These are phyloP conservation scores for Sander vitreus DNA, from an alignment of 2,113 vertebrate genomes.

Conservation along the genomic window DNA sequence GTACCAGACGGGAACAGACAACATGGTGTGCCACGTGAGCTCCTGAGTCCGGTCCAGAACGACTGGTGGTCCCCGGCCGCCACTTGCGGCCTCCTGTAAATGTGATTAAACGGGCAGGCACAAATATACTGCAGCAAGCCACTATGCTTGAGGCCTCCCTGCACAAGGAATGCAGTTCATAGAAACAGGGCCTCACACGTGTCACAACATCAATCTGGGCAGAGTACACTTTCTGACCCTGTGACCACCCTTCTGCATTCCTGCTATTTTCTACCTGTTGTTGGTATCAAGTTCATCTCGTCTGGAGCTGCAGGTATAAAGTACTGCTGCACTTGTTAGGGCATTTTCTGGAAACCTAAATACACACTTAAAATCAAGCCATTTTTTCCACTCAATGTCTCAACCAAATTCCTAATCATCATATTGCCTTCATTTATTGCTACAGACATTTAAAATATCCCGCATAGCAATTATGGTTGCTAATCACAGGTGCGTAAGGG, in stretches of 20 bases:
- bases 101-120: slow-evolving; percentile 84
- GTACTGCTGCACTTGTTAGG: slow-evolving; percentile 35
- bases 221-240: slow-evolving; percentile 27
- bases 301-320: neutral
- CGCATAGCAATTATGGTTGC: neutral
- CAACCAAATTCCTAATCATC: neutral
- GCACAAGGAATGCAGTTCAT: slow-evolving; percentile 73
- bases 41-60: slow-evolving; percentile 30
- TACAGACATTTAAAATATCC: neutral
- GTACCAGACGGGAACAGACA: neutral
- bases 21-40: slow-evolving; percentile 62
- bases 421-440: neutral
- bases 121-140: slow-evolving; percentile 77
- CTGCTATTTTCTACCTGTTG: slow-evolving; percentile 28
- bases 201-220: slow-evolving; percentile 57
- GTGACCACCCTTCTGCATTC: neutral
- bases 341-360: neutral
- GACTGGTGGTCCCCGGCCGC: neutral
- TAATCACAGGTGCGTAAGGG: neutral
- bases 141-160: slow-evolving; percentile 75
- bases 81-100: slow-evolving; percentile 63
- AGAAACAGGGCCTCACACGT: slow-evolving; percentile 66
- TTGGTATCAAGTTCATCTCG: neutral
- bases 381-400: no score
- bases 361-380: neutral